Conservation (phyloP, 1,140 invertebrate genomes). For the Melanaphis sacchari region DNA sequence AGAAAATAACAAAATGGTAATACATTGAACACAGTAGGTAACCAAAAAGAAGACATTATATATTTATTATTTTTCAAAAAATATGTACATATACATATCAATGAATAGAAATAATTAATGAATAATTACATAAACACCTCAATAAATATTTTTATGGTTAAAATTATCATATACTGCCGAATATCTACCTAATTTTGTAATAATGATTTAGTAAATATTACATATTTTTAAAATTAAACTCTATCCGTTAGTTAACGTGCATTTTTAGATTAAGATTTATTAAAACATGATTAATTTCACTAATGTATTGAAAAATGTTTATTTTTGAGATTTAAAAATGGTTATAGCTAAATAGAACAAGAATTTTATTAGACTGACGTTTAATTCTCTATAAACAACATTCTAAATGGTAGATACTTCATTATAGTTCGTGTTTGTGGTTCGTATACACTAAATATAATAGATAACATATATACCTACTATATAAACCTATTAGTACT, state of each 20-base stretch:
- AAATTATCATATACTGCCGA: neutral
- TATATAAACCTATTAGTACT: neutral
- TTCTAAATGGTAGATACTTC: neutral
- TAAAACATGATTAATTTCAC: neutral
- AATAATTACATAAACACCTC: neutral
- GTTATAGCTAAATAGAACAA: neutral
- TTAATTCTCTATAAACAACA: constrained; percentile 2
- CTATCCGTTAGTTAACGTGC: neutral
- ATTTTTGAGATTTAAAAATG: too few relatives aligned
- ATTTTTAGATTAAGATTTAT: neutral
- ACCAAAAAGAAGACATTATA: neutral
- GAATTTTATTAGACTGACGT: neutral
- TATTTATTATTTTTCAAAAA: neutral
- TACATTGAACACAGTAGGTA: neutral
- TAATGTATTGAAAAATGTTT: neutral
- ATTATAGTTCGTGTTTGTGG: neutral
- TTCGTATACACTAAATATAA: neutral
- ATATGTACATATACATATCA: neutral
- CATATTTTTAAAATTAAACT: neutral
- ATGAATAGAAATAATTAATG: neutral
- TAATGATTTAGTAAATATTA: neutral
- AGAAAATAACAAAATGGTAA: neutral
- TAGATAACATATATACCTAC: neutral
- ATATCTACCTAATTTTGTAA: neutral
- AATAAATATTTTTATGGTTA: neutral